Evolutionary conservation across 37 sponge, comb jelly and placozoan genomes (phyloP).

Genomic region (Oscarella lobularis): DNA sequence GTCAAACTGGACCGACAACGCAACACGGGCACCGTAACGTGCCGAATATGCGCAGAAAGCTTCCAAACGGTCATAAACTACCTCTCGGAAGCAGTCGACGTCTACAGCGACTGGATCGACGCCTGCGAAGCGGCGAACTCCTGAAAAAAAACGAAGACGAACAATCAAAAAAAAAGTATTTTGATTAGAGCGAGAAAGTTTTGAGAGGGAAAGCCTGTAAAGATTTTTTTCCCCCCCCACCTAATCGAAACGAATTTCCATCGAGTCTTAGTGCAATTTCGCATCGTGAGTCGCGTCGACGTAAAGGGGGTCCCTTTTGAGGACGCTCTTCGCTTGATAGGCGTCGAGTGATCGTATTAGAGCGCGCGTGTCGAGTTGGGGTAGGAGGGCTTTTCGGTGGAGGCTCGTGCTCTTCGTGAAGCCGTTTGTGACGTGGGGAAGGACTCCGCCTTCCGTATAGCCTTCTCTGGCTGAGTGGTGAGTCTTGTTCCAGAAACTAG

Average conservation of each 20-base stretch:
- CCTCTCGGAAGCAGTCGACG: slow-evolving; percentile 95
- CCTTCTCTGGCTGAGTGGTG: background rate
- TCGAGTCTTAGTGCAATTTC: background rate
- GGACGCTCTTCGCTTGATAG: background rate
- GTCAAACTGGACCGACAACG: slow-evolving; percentile 75
- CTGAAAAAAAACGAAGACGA: no score
- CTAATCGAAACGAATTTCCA: no score
- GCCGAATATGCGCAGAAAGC: slow-evolving; percentile 87
- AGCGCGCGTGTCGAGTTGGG: background rate
- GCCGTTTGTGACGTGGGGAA: background rate
- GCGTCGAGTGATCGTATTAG: background rate
- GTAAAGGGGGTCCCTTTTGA: background rate
- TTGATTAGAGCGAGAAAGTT: no score
- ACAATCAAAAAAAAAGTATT: no score
- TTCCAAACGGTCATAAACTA: slow-evolving; percentile 91
- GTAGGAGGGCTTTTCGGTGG: background rate
- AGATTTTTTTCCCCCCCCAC: no score
- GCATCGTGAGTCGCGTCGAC: background rate
- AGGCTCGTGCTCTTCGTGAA: background rate
- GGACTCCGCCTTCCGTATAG: background rate
- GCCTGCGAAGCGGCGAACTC: slow-evolving; percentile 93
- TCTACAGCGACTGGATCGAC: slow-evolving; percentile 99
- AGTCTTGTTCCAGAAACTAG: background rate
- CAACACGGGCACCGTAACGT: slow-evolving; percentile 73
- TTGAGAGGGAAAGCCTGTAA: no score